Evolutionary conservation across 2,113 vertebrate species (phyloP).

Genomic region (Todiramphus saurophagus): DNA sequence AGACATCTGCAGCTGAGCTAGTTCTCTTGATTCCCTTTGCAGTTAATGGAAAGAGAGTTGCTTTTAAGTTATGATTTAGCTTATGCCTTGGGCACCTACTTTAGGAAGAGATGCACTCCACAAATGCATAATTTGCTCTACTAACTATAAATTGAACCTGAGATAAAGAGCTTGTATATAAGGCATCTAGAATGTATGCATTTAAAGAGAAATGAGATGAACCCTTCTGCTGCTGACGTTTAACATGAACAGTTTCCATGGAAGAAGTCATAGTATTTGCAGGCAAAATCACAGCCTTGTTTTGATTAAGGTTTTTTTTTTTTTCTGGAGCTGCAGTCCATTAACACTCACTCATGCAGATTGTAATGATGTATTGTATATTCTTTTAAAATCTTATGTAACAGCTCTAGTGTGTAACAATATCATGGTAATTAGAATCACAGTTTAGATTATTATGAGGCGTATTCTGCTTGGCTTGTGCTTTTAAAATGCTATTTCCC

Average conservation of each 20-base stretch:
- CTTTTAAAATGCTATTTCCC: constrained; percentile 2
- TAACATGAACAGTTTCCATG: not conserved
- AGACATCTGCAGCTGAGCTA: not conserved
- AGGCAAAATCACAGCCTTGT: constrained; percentile 28
- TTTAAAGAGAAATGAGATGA: not conserved
- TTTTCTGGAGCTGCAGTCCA: constrained; percentile 15
- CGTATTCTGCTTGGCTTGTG: not conserved
- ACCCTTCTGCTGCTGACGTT: not conserved
- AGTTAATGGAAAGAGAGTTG: not conserved
- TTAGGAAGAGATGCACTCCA: not conserved
- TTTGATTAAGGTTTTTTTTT: not conserved
- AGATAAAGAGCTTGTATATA: not conserved
- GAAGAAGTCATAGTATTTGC: not conserved
- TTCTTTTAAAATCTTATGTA: constrained; percentile 29
- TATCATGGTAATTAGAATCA: constrained; percentile 30
- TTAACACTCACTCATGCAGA: constrained; percentile 28
- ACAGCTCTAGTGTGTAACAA: constrained; percentile 19
- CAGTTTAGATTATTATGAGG: not conserved
- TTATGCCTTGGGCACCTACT: not conserved
- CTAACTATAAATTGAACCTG: not conserved
- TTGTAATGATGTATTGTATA: constrained; percentile 14
- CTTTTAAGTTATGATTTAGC: not conserved
- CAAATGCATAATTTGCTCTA: not conserved
- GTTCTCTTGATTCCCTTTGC: not conserved
- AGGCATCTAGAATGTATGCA: not conserved